Conservation (phyloP, 2,888 invertebrate genomes). For the Aleiodes testaceus region DNA sequence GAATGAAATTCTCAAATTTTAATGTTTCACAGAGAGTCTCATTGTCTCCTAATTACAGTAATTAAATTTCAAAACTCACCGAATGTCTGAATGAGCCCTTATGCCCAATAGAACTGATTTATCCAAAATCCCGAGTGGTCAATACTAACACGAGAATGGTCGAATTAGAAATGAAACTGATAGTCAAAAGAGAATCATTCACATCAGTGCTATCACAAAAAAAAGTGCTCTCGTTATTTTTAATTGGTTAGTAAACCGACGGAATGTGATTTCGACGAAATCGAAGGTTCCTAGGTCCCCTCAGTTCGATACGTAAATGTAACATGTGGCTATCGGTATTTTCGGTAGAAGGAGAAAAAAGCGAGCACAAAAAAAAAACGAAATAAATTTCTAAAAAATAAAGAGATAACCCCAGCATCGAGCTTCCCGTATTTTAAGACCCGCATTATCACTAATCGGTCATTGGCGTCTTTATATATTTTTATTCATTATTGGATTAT, state of each 20-base stretch:
- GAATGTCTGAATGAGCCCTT: constrained; percentile 1
- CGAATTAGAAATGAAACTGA: constrained; percentile 31
- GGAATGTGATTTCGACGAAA: background rate
- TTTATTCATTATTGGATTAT: constrained; percentile 24
- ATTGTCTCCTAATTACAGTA: background rate
- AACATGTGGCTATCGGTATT: constrained; percentile 4
- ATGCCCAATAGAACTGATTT: background rate
- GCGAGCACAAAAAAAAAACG: constrained; percentile 7
- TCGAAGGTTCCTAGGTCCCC: constrained; percentile 5
- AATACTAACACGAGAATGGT: background rate
- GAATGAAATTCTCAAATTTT: too few species aligned
- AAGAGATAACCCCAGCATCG: constrained; percentile 15
- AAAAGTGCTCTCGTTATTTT: constrained; percentile 13
- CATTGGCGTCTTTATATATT: constrained; percentile 33
- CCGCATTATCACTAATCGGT: constrained; percentile 35
- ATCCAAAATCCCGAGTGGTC: background rate
- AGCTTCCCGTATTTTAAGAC: constrained; percentile 6
- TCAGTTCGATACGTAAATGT: background rate
- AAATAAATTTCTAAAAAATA: background rate
- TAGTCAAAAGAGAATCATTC: constrained; percentile 2
- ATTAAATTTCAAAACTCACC: constrained; percentile 27
- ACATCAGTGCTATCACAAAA: constrained; percentile 25
- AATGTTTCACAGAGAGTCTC: background rate
- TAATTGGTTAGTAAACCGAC: constrained; percentile 11
- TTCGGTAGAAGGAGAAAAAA: too few species aligned